Evolutionary conservation across 2,797 vertebrate species (phyloP).

Genomic region (Podargus strigoides): DNA sequence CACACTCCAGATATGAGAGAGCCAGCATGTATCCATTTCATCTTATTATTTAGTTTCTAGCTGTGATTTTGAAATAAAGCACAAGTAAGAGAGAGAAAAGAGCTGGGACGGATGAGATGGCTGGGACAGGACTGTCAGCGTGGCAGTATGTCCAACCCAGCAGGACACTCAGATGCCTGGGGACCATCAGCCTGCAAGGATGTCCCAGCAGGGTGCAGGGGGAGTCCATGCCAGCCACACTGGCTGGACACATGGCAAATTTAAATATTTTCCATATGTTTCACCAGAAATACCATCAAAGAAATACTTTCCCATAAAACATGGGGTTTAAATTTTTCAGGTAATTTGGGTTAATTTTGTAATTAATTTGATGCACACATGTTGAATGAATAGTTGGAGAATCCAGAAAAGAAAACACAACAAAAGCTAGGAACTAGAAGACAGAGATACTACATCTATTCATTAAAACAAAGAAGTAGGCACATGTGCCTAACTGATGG

Average conservation of each 20-base stretch:
- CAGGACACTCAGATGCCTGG: fast-evolving
- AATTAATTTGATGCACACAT: not conserved
- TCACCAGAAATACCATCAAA: not conserved
- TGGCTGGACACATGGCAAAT: not conserved
- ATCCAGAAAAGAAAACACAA: not conserved
- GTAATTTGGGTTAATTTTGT: not conserved
- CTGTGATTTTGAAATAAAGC: not conserved
- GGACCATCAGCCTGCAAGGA: not conserved
- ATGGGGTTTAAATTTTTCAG: fast-evolving
- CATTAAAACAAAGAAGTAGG: not conserved
- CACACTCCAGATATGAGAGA: not conserved
- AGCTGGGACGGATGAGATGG: not conserved
- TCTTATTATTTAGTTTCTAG: not conserved
- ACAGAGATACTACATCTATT: not conserved
- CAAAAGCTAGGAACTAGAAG: not conserved
- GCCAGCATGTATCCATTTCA: not conserved
- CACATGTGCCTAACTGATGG: fast-evolving
- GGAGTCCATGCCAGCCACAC: not conserved
- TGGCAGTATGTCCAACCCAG: not conserved
- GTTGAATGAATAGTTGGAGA: not conserved
- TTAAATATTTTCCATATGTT: not conserved
- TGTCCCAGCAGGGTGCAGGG: not conserved
- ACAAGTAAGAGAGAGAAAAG: not conserved
- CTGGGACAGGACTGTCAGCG: not conserved
- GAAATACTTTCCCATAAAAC: not conserved